These are phyloP conservation scores for Laticauda laticaudata DNA, from an alignment of 2,113 vertebrate species.

Conservation along the genomic window DNA sequence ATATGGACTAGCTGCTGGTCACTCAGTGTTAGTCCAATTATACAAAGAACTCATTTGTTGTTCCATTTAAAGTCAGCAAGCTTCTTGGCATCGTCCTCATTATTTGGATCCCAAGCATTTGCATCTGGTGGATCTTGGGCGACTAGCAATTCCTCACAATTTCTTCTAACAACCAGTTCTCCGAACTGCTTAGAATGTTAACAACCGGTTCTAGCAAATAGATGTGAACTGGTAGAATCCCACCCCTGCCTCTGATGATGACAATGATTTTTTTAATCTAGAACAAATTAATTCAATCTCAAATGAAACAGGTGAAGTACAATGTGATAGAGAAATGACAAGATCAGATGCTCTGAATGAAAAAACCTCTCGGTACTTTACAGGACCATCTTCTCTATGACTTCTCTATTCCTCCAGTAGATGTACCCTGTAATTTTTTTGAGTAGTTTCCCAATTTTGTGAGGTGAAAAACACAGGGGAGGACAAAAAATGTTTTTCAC, in stretches of 20 bases:
- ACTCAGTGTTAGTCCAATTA: too few species aligned
- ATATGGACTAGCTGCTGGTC: too few species aligned
- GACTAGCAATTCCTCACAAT: too few species aligned
- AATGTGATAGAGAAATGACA: neutral
- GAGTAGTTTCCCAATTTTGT: neutral
- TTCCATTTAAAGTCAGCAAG: too few species aligned
- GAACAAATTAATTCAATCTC: neutral
- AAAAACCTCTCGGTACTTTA: neutral
- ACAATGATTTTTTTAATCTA: neutral
- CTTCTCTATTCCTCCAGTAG: neutral
- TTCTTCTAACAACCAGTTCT: too few species aligned
- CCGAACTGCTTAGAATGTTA: too few species aligned
- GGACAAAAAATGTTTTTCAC: neutral
- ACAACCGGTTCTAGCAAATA: too few species aligned
- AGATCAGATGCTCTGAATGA: neutral
- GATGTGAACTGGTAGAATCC: too few species aligned
- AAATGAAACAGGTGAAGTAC: neutral
- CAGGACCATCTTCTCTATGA: neutral
- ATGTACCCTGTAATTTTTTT: neutral
- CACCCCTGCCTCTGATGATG: neutral
- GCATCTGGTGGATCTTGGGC: too few species aligned
- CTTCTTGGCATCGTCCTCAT: too few species aligned
- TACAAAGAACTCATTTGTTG: too few species aligned
- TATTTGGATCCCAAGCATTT: too few species aligned
- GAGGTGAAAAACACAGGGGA: neutral